A percentile compares a stretch with the other conserved stretches of the same genome.
These are phyloP conservation scores for Cydia splendana DNA, from an alignment of 1,140 invertebrate genomes.

Conservation along the genomic window DNA sequence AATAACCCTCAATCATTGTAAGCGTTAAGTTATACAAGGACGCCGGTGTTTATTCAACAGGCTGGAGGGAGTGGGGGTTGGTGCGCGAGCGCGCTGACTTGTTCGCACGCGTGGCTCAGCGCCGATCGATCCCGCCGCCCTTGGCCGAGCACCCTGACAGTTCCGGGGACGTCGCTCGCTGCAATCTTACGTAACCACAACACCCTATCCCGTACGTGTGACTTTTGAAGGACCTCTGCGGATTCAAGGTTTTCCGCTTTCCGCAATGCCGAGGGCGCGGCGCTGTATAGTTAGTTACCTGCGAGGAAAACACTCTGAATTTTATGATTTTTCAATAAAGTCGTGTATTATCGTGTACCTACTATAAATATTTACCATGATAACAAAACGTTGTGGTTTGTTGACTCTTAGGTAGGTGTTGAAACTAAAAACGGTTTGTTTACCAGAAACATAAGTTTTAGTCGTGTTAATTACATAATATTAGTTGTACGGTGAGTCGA, in stretches of 20 bases:
- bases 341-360: neutral
- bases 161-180: constrained; percentile 56
- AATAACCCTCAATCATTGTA: constrained; percentile 31
- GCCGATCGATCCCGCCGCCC: constrained; percentile 70
- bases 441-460: constrained; percentile 21
- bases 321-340: neutral
- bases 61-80: constrained; percentile 40
- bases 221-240: constrained; percentile 26
- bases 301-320: neutral
- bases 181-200: constrained; percentile 60
- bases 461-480: constrained; percentile 23
- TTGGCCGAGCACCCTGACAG: constrained; percentile 64
- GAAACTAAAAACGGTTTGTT: neutral
- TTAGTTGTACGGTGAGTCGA: constrained; percentile 27
- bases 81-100: constrained; percentile 48
- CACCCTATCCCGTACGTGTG: constrained; percentile 30
- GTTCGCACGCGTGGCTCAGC: constrained; percentile 38
- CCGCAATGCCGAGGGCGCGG: neutral
- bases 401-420: neutral
- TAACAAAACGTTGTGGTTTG: neutral
- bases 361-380: neutral
- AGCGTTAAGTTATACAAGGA: constrained; percentile 22
- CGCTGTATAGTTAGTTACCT: neutral
- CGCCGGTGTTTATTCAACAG: constrained; percentile 53
- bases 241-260: constrained; percentile 23